These are phyloP conservation scores for Lepus americanus DNA, from an alignment of 2,113 vertebrate genomes.

Conservation along the genomic window DNA sequence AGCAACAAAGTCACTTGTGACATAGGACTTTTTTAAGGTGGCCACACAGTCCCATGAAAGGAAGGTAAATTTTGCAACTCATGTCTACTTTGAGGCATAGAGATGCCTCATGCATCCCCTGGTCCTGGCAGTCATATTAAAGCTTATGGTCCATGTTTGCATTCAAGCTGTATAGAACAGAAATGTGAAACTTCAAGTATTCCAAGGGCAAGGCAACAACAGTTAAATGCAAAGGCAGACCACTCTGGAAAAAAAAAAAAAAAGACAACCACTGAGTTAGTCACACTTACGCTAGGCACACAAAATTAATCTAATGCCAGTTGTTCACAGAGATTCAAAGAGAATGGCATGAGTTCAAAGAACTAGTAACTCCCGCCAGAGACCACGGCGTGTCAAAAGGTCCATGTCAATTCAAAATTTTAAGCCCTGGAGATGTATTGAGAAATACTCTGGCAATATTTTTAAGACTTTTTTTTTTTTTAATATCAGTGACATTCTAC, in stretches of 20 bases:
- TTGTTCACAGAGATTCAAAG: slow-evolving; percentile 48
- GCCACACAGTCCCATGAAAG: not conserved
- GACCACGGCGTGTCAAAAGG: slow-evolving; percentile 63
- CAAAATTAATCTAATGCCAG: slow-evolving; percentile 59
- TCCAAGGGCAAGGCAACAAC: slow-evolving; percentile 17
- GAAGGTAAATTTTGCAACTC: not conserved
- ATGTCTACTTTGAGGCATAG: not conserved
- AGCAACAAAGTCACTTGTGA: not conserved
- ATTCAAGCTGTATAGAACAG: not conserved
- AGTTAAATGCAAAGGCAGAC: not conserved
- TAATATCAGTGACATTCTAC: slow-evolving; percentile 70
- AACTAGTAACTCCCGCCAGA: slow-evolving; percentile 45
- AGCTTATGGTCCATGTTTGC: not conserved
- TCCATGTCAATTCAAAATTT: slow-evolving; percentile 78
- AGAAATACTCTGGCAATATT: slow-evolving; percentile 66
- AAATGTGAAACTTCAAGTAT: not conserved
- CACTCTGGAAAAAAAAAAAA: not conserved
- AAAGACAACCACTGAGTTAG: not conserved
- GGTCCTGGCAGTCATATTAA: not conserved
- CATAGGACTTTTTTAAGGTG: not conserved
- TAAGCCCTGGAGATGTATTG: slow-evolving; percentile 59
- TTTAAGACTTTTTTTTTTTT: slow-evolving; percentile 68
- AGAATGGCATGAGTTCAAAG: slow-evolving; percentile 51
- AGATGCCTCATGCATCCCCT: not conserved
- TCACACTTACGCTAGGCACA: slow-evolving; percentile 40